A percentile compares a stretch with the other conserved stretches of the same genome.
These are phyloP conservation scores for Temnopleurus reevesii DNA, from an alignment of 53 echinoderm and acorn worm species.

Conservation along the genomic window DNA sequence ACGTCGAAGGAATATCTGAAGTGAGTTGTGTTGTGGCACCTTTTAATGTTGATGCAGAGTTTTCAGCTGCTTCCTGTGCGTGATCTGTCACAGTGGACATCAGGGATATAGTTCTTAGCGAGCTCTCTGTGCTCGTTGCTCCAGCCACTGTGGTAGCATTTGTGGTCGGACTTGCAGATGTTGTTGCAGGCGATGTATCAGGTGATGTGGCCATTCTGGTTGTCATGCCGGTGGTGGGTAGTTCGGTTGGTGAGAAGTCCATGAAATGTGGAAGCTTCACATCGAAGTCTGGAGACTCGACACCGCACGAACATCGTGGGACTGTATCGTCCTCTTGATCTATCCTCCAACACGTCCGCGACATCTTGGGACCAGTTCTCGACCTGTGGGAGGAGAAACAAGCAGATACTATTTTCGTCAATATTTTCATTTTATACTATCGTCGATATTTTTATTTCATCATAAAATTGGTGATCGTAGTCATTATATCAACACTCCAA, in stretches of 20 bases:
- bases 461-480: no score
- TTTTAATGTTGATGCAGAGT: constrained; percentile 30
- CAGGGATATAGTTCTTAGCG: constrained; percentile 4
- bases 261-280: not conserved
- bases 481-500: no score
- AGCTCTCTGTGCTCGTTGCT: not conserved
- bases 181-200: not conserved
- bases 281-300: not conserved
- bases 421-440: no score
- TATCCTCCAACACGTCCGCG: not conserved
- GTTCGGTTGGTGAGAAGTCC: constrained; percentile 33
- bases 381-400: not conserved
- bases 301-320: not conserved
- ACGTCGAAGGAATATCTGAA: not conserved
- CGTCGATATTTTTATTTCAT: no score
- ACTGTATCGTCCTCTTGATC: not conserved
- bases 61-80: constrained; percentile 1
- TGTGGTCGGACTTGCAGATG: not conserved
- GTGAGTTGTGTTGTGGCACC: constrained; percentile 14
- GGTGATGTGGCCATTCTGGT: not conserved
- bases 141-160: not conserved
- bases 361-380: not conserved
- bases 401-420: not conserved
- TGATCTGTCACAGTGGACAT: not conserved
- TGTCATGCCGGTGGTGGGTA: not conserved